A percentile compares a stretch with the other conserved stretches of the same genome.
Evolutionary conservation across 2,797 vertebrate species (phyloP).

Genomic region (Sebastes matsubarae): DNA sequence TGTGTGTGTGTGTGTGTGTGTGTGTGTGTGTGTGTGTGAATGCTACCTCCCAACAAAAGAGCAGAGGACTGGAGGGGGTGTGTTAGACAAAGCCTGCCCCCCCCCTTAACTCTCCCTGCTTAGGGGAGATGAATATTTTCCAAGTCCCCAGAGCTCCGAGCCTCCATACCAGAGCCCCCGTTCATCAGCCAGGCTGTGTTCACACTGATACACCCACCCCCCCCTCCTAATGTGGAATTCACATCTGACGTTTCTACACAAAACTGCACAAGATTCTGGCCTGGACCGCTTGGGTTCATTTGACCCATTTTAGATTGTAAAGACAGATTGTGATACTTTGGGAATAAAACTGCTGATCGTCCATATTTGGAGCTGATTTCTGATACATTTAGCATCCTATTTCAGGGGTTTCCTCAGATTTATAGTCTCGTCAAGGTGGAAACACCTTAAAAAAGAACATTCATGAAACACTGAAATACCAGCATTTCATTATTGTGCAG

Average conservation of each 20-base stretch:
- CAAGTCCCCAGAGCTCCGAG: slow-evolving; percentile 62
- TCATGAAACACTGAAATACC: neutral
- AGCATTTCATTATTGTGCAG: neutral
- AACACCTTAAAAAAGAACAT: neutral
- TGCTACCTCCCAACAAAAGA: slow-evolving; percentile 73
- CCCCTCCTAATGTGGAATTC: neutral
- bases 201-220: neutral
- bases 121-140: slow-evolving; percentile 78
- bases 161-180: slow-evolving; percentile 37
- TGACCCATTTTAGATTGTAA: slow-evolving; percentile 11
- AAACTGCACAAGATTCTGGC: neutral
- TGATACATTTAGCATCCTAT: neutral
- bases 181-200: slow-evolving; percentile 15
- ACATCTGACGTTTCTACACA: slow-evolving; percentile 6
- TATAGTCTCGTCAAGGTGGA: neutral
- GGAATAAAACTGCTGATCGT: neutral
- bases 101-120: slow-evolving; percentile 62
- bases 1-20: slow-evolving; percentile 36
- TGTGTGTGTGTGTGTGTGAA: slow-evolving; percentile 30
- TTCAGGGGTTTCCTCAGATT: neutral
- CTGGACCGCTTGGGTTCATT: neutral
- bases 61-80: slow-evolving; percentile 47
- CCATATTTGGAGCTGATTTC: neutral
- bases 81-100: slow-evolving; percentile 68
- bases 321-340: neutral